Evolutionary conservation across 2,888 invertebrate species (phyloP), one percentile per base, ranked within the genome.

Genomic region (Charanyca ferruginea): DNA sequence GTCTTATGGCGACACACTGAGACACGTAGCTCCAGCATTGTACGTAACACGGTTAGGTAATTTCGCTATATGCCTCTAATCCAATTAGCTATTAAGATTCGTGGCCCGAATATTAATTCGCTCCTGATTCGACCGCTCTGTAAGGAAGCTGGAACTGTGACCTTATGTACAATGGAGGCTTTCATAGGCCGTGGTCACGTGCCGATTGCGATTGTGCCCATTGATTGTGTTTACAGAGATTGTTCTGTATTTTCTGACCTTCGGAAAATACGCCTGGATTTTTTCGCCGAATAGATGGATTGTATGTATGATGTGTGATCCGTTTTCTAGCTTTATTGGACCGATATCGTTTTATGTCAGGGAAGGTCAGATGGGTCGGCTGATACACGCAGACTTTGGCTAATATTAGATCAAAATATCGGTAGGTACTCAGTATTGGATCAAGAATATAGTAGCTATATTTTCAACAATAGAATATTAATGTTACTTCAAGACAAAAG

Each of bases 51-150:
- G 89, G 92, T 94, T 94, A 92, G 91, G 93, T 94, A 92, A 94
- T 95, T 94, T 94, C 88, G 89, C 91, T 94, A 94, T 94, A 94
- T 94, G 94, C 90, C 90, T 93, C 89, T 94, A 94, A 95, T 95
- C 95, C 95, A 95, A 95, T 95, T 95, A 95, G 94, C 94, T 94
- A 95, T 95, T 95, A 95, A 93, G 95, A 93, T 93, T 90, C 95
- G 95, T 94, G 95, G 89, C 84, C 89, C 89, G 95, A 94, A 95
- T 95, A 95, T 94, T 93, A 95, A 95, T 94, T 91, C 87, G 81
- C 82, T 87, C 84, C 88, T 89, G 90, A 91, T 89, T 89, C 86
- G 84, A 83, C 82, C 89, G 87, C 86, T 91, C 90, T 92, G 90
- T 91, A 89, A 90, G 90, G 90, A 90, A 88, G 80, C 86, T 85